Evolutionary conservation across 2,113 vertebrate species (phyloP), one percentile per base, ranked within the genome.

Genomic region (Poecilia latipinna): DNA sequence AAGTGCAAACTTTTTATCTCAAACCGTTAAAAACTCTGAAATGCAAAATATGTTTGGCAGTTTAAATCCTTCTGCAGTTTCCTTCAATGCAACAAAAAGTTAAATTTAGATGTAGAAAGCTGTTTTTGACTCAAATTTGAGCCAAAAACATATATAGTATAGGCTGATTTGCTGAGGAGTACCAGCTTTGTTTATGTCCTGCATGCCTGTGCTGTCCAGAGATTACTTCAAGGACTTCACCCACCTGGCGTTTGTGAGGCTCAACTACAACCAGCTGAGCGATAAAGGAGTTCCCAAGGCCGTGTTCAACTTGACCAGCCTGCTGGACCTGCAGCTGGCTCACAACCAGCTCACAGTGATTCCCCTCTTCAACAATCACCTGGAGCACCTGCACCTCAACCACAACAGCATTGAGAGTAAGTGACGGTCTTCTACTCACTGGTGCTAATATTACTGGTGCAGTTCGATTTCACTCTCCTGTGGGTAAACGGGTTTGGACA

Each of bases 351-450:
- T 99, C 42, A 93, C 93, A 80, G 93, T 90, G 0, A 90, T 99
- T 42, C 98, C 98, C 0, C 77, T 93, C 77, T 96, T 99, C 92
- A 99, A 76, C 74, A 29, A 79, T 70, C 95, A 91, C 83, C 94
- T 99, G 91, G 98, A 99, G 82, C 97, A 99, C 51, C 95, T 99
- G 80, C 97, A 99, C 87, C 96, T 99, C 79, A 95, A 99, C 89
- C 93, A 98, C 95, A 99, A 99, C 84, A 93, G 92, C 86, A 99
- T 99, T 0, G 95, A 98, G 87, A 95, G 98, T 99, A 90, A 96
- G 68, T 42, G 22, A 10, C 19, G 13, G 4, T 22, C 31, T 35
- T 61, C 39, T 17, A 62, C 22, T 44, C 42, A 15, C 13, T 44
- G 42, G 42, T 48, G 44, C 4, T 19, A 48, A 15, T 17, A 29